Evolutionary conservation across 2,797 vertebrate species (phyloP).

Genomic region (Thripadectes ignobilis): DNA sequence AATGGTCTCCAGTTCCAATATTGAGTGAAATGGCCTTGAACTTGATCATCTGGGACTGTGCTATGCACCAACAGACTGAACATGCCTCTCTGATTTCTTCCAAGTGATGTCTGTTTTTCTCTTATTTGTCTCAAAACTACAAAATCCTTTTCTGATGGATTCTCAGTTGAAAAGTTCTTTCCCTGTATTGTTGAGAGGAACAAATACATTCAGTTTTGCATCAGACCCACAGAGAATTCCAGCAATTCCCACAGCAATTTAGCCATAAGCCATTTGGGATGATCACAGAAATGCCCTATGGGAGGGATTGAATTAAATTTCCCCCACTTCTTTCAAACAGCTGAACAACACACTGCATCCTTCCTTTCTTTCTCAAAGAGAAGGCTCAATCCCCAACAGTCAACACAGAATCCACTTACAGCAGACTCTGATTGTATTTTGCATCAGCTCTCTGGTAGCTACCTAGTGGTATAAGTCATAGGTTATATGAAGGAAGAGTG

Average conservation of each 20-base stretch:
- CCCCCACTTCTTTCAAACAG: background rate
- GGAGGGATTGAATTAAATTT: background rate
- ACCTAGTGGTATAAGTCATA: background rate
- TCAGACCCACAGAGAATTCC: background rate
- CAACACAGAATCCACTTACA: background rate
- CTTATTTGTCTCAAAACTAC: constrained; percentile 8
- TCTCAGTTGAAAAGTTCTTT: constrained; percentile 8
- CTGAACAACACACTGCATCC: background rate
- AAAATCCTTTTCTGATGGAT: constrained; percentile 1
- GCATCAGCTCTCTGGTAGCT: background rate
- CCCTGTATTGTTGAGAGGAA: background rate
- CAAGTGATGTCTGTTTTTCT: background rate
- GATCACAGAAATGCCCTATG: background rate
- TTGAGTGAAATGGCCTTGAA: constrained; percentile 4
- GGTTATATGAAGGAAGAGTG: background rate
- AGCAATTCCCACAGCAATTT: background rate
- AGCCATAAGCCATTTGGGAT: background rate
- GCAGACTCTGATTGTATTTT: background rate
- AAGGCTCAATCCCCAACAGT: background rate
- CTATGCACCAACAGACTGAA: background rate
- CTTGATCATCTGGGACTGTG: background rate
- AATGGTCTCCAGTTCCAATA: constrained; percentile 9
- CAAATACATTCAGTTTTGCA: background rate
- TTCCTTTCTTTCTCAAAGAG: background rate
- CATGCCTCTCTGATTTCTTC: background rate